Evolutionary conservation across 2,888 invertebrate genomes (phyloP).

Genomic region (Anagyrus pseudococci): DNA sequence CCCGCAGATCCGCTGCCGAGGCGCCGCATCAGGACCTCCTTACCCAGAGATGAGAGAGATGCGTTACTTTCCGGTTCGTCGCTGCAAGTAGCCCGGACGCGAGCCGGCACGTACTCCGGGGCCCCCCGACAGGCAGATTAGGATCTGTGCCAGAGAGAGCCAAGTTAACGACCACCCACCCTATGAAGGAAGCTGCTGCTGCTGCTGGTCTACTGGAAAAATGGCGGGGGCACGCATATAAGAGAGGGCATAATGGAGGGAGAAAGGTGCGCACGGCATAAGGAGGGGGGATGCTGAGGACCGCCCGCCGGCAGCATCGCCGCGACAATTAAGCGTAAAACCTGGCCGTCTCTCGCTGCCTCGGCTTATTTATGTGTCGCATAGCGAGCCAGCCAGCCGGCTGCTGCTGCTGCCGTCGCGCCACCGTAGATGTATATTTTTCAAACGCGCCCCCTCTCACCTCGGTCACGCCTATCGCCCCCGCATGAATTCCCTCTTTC

Average conservation of each 20-base stretch:
- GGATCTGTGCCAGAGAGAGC: conserved; percentile 48
- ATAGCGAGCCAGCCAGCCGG: neutral
- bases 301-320: conserved; percentile 26
- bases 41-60: no score
- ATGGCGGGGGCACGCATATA: neutral
- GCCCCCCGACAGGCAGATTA: conserved; percentile 54
- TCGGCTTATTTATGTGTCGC: conserved; percentile 47
- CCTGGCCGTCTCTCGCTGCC: conserved; percentile 41
- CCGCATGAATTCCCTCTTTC: neutral
- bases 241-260: neutral
- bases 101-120: conserved; percentile 46
- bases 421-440: no score
- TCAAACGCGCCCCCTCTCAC: conserved; percentile 38
- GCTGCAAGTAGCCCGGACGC: no score
- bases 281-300: conserved; percentile 6
- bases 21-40: no score
- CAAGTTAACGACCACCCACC: conserved; percentile 54
- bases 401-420: no score
- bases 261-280: neutral
- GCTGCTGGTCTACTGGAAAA: conserved; percentile 2
- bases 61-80: no score
- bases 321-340: conserved; percentile 58
- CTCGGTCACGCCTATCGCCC: no score
- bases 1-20: no score
- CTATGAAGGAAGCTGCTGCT: conserved; percentile 40